These are phyloP conservation scores for Emydoidea blandingii DNA, from an alignment of 2,797 vertebrate genomes.

Conservation along the genomic window DNA sequence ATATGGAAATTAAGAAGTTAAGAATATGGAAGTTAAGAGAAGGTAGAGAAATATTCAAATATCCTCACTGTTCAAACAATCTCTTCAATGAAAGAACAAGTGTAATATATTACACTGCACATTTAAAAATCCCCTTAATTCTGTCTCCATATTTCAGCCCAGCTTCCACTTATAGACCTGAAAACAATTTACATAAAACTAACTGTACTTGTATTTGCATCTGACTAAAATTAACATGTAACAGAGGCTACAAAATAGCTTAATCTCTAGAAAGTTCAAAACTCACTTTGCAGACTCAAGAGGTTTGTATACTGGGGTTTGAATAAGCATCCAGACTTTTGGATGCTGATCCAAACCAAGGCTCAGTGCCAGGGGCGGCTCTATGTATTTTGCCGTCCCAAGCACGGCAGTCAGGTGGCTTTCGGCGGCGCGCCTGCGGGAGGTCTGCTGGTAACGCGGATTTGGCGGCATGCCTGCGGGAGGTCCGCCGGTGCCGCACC, in stretches of 20 bases:
- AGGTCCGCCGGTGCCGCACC: no score
- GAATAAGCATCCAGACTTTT: background rate
- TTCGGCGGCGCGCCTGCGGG: no score
- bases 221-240: background rate
- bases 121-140: background rate
- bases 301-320: background rate
- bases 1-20: background rate
- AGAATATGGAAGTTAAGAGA: background rate
- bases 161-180: background rate
- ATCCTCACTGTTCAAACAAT: background rate
- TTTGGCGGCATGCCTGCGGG: no score
- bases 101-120: background rate
- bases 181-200: background rate
- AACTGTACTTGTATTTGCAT: background rate
- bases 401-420: no score
- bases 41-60: background rate
- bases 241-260: background rate
- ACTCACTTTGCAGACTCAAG: background rate
- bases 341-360: background rate
- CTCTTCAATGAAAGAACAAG: background rate
- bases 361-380: no score
- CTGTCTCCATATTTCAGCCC: background rate
- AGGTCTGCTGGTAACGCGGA: no score
- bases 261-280: background rate
- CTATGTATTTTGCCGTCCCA: no score